Percentiles rank a stretch among this genome's conserved stretches.
Conservation (phyloP, 2,888 invertebrate species). For the Strigamia maritima region DNA sequence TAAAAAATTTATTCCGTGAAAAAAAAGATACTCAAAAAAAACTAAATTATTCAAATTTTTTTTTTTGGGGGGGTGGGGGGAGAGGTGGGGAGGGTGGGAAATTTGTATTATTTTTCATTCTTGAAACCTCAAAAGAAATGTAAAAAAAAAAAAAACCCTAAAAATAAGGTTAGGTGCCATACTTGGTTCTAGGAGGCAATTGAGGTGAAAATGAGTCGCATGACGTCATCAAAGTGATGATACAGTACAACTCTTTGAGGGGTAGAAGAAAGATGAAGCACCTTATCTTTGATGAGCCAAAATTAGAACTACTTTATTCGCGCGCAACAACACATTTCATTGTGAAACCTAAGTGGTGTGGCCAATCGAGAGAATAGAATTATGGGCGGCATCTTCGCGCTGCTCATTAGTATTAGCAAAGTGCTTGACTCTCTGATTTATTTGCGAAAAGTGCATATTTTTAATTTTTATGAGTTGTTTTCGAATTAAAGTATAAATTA, state of each 20-base stretch:
- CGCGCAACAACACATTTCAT: constrained; percentile 8
- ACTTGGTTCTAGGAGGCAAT: not conserved
- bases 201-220: constrained; percentile 3
- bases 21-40: no score
- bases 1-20: no score
- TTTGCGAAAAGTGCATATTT: not conserved
- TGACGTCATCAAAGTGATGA: not conserved
- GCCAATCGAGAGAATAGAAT: constrained; percentile 3
- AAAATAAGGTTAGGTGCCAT: not conserved
- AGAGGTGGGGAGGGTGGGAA: no score
- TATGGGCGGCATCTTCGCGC: not conserved
- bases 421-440: not conserved
- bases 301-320: constrained; percentile 26
- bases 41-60: no score
- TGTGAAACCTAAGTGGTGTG: not conserved
- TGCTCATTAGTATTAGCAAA: constrained; percentile 25
- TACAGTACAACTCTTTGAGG: not conserved
- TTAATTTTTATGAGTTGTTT: constrained; percentile 17
- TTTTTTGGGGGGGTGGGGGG: no score
- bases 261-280: not conserved
- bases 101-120: not conserved
- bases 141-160: not conserved
- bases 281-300: not conserved
- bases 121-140: not conserved
- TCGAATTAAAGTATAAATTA: not conserved